These are phyloP conservation scores for Sitta carolinensis DNA, from an alignment of 2,797 vertebrate species.

Conservation along the genomic window DNA sequence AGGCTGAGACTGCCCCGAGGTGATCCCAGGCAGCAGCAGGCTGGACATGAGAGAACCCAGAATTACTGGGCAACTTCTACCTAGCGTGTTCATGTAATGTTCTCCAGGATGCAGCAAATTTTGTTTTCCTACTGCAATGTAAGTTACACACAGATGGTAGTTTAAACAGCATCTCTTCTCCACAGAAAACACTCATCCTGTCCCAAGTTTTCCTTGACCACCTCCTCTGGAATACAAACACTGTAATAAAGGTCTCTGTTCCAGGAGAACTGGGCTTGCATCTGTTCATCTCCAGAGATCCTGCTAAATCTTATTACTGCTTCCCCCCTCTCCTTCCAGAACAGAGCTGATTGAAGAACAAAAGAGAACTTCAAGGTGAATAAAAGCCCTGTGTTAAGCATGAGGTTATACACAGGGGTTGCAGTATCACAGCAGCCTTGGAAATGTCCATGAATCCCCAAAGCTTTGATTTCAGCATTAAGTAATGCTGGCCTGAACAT, in stretches of 20 bases:
- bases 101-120: not conserved
- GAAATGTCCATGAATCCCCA: conserved; percentile 43
- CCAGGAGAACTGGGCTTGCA: not conserved
- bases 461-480: conserved; percentile 54
- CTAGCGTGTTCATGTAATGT: accelerated
- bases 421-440: conserved; percentile 26
- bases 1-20: not conserved
- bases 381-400: conserved; percentile 43
- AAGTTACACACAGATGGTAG: not conserved
- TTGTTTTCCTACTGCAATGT: not conserved
- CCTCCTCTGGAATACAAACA: not conserved
- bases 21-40: not conserved
- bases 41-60: not conserved
- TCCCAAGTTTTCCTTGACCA: not conserved
- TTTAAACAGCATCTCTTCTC: not conserved
- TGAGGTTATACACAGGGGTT: not conserved
- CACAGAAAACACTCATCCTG: not conserved
- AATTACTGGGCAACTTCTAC: not conserved
- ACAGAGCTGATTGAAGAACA: conserved; percentile 12
- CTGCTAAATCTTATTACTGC: not conserved
- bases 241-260: not conserved
- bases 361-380: conserved; percentile 41
- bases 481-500: conserved; percentile 24
- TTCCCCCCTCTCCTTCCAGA: not conserved
- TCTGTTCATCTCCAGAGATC: not conserved